phyloP scores from a whole-genome alignment of 2,113 vertebrate species.

The Anolis sagrei region DNA sequence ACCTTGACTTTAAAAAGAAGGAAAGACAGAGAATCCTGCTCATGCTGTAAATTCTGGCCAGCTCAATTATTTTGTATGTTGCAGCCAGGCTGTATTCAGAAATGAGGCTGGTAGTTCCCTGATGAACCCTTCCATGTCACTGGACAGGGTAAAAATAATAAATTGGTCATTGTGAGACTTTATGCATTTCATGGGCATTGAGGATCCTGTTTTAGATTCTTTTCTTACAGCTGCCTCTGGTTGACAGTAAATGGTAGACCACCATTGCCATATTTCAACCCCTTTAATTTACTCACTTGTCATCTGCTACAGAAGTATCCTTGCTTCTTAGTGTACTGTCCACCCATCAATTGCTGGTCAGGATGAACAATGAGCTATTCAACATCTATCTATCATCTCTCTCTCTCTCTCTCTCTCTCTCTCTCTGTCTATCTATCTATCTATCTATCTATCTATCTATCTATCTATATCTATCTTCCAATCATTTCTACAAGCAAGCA shows the following conservation, averaged over 20 bases:
- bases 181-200: constrained; percentile 66
- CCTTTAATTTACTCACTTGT: constrained; percentile 54
- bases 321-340: constrained; percentile 53
- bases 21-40: constrained; percentile 59
- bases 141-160: constrained; percentile 79
- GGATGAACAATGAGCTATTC: constrained; percentile 17
- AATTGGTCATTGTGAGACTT: constrained; percentile 76
- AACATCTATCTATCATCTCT: constrained; percentile 19
- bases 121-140: constrained; percentile 70
- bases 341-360: constrained; percentile 41
- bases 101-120: constrained; percentile 76
- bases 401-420: no score
- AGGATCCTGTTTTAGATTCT: constrained; percentile 73
- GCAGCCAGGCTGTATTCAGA: constrained; percentile 76
- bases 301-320: constrained; percentile 61
- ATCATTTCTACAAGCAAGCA: neutral
- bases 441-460: no score
- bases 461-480: neutral
- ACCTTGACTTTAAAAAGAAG: constrained; percentile 60
- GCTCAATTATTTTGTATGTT: constrained; percentile 79
- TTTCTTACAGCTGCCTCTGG: constrained; percentile 76
- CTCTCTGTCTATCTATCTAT: neutral
- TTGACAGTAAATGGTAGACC: constrained; percentile 80
- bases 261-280: constrained; percentile 69
- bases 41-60: constrained; percentile 78